These are phyloP conservation scores for Lota lota DNA, from an alignment of 2,113 vertebrate genomes.

Conservation along the genomic window DNA sequence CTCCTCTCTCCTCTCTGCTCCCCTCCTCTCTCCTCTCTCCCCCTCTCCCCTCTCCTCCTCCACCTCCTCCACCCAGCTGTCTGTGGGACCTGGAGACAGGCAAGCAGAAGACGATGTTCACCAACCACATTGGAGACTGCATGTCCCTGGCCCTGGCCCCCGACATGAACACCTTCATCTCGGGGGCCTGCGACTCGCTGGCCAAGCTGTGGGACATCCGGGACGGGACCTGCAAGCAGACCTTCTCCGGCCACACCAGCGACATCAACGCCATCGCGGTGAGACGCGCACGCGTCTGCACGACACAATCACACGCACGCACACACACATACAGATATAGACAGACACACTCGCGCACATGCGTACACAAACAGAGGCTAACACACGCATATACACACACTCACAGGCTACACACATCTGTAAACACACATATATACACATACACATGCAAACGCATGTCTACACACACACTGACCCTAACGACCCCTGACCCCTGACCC, in stretches of 20 bases:
- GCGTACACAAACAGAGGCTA: too few relatives aligned
- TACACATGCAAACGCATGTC: background rate
- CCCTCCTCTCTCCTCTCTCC: background rate
- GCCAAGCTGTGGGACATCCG: constrained; percentile 97
- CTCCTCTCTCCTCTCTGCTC: too few relatives aligned
- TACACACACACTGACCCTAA: too few relatives aligned
- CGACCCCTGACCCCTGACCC: background rate
- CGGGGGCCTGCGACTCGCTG: constrained; percentile 94
- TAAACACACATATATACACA: background rate
- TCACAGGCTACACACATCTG: too few relatives aligned
- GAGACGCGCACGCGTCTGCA: constrained; percentile 57
- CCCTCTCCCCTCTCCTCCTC: background rate
- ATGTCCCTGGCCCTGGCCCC: constrained; percentile 91
- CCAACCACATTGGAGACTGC: constrained; percentile 93
- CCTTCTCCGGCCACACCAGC: constrained; percentile 90
- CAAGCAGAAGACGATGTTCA: constrained; percentile 88
- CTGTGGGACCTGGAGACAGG: constrained; percentile 96
- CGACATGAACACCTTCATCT: constrained; percentile 88
- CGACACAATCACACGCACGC: too few relatives aligned
- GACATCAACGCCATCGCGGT: constrained; percentile 95
- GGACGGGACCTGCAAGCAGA: constrained; percentile 93
- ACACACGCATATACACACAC: too few relatives aligned
- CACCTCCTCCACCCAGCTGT: constrained; percentile 67
- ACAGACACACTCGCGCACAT: too few relatives aligned
- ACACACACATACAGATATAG: too few relatives aligned